These are phyloP conservation scores for Diadophis punctatus DNA, from an alignment of 2,113 vertebrate genomes.

Conservation along the genomic window DNA sequence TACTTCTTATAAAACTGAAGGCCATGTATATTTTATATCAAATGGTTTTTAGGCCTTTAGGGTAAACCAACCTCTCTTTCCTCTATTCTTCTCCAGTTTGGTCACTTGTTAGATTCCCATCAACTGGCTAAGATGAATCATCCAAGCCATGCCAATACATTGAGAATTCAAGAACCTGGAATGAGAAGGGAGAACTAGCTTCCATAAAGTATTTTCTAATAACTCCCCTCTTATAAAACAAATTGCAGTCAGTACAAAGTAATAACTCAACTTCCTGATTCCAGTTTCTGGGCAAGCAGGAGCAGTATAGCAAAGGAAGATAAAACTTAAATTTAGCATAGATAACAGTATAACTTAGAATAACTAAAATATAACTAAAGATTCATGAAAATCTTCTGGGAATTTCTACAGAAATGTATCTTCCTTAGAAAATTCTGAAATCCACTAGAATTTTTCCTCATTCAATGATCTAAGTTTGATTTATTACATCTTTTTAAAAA, in stretches of 20 bases:
- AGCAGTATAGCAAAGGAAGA: not conserved
- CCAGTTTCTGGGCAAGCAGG: not conserved
- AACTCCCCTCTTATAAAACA: not conserved
- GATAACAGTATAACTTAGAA: not conserved
- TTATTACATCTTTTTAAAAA: not conserved
- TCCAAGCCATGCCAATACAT: not conserved
- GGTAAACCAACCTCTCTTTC: not conserved
- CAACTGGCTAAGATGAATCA: not conserved
- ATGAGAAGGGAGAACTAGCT: not conserved
- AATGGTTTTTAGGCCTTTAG: not conserved
- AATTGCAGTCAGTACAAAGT: not conserved
- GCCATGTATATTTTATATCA: not conserved
- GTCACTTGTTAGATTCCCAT: not conserved
- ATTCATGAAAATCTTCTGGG: not conserved
- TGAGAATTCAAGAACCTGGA: not conserved
- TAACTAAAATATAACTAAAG: not conserved
- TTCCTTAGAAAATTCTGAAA: not conserved
- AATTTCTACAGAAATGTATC: not conserved
- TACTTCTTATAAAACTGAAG: not conserved
- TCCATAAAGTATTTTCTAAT: not conserved
- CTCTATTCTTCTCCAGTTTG: not conserved
- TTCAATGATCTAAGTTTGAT: not conserved
- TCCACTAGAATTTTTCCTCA: not conserved
- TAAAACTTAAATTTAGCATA: not conserved
- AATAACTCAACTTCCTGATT: not conserved